Conservation (phyloP, 2,888 invertebrate species). For the Pemphredon lugubris region DNA sequence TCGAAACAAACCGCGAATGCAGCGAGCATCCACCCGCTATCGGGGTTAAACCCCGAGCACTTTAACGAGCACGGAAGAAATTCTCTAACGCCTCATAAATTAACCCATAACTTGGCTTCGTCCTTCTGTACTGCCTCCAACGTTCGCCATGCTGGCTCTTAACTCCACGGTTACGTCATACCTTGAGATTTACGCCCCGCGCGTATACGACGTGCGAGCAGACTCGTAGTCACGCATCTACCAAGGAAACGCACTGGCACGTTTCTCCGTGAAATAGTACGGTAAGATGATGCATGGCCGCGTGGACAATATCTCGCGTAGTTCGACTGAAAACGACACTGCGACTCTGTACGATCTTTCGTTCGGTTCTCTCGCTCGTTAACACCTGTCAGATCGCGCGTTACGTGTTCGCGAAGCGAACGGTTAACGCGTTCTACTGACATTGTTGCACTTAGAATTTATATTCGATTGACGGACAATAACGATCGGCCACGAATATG, state of each 20-base stretch:
- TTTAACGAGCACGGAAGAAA: slow-evolving; percentile 60
- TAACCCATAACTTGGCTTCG: slow-evolving; percentile 69
- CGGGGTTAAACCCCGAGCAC: slow-evolving; percentile 54
- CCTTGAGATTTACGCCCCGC: slow-evolving; percentile 68
- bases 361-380: no score
- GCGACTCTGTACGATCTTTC: no score
- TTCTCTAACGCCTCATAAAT: slow-evolving; percentile 68
- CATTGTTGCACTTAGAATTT: no score
- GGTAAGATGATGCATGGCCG: not conserved
- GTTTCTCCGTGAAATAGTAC: slow-evolving; percentile 27
- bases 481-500: no score
- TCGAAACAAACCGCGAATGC: no score
- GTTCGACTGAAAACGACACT: not conserved
- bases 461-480: no score
- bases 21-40: no score
- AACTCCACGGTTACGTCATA: slow-evolving; percentile 55
- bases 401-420: no score
- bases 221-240: slow-evolving; percentile 59
- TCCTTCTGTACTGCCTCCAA: slow-evolving; percentile 54
- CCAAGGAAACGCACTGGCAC: slow-evolving; percentile 21
- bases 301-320: not conserved
- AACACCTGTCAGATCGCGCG: no score
- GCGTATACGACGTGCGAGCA: slow-evolving; percentile 55
- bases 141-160: slow-evolving; percentile 42
- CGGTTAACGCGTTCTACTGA: no score